Evolutionary conservation across 2,113 vertebrate genomes (phyloP), one percentile per base, ranked within the genome.

Genomic region (Ramphastos sulfuratus): DNA sequence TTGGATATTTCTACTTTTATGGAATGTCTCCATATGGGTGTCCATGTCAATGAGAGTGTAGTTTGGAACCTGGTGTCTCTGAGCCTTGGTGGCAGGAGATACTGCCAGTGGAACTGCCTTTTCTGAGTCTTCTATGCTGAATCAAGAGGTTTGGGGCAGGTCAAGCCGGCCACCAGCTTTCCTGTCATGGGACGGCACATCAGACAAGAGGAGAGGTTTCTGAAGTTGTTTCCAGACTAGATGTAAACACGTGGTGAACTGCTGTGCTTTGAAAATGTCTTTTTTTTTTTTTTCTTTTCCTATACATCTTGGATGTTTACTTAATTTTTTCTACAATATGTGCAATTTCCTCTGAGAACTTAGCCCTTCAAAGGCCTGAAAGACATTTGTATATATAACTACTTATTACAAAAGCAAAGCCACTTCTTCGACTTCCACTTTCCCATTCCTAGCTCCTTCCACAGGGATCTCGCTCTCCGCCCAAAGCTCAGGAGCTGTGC

Each of bases 311-410:
- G 20, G 48, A 30, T 63, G 72, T 54, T 78, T 82, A 55, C 52
- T 70, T 85, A 20, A 42, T 78, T 58, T 70, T 55, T 70, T 58
- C 46, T 28, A 13, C 46, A 33, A 1, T 21, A 27, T 15, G 58
- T 85, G 52, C 44, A 14, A 13, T 78, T 92, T 92, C 93, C 87
- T 64, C 16, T 78, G 94, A 85, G 89, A 93, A 85, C 30, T 37
- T 33, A 63, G 48, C 55, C 48, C 74, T 94, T 91, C 92, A 91
- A 91, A 96, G 75, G 67, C 25, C 46, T 5, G 37, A 44, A 60
- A 76, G 24, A 58, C 4, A 15, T 30, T 54, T 94, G 59, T 80
- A 64, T 76, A 31, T 44, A 13, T 33, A 52, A 42, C 18, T 14
- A 3, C 19, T 46, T 55, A 17, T 33, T 42, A 20, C 39, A 69